Evolutionary conservation across 2,888 invertebrate genomes (phyloP).

Genomic region (Amiota communis): DNA sequence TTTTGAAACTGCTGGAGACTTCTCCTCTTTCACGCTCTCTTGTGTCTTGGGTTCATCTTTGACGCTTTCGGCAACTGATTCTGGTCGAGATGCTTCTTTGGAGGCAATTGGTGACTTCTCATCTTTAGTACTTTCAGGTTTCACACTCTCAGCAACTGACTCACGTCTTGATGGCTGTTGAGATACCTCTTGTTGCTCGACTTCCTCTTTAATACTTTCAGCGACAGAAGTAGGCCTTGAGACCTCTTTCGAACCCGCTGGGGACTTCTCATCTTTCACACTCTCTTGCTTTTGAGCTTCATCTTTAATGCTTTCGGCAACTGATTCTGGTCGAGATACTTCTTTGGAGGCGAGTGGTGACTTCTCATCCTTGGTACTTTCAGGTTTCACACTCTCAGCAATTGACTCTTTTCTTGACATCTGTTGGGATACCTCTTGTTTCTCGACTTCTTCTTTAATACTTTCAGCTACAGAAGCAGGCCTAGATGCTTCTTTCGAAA

Average conservation of each 20-base stretch:
- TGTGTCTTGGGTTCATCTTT: constrained; percentile 32
- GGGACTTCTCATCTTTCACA: constrained; percentile 26
- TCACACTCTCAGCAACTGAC: constrained; percentile 29
- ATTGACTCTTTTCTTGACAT: constrained; percentile 53
- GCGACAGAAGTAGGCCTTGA: constrained; percentile 31
- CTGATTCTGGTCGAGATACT: constrained; percentile 41
- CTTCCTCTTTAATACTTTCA: constrained; percentile 32
- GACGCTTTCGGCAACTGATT: constrained; percentile 36
- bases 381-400: constrained; percentile 33
- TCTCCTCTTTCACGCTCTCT: constrained; percentile 43
- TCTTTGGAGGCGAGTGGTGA: constrained; percentile 32
- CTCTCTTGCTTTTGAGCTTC: constrained; percentile 1
- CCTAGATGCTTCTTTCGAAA: constrained; percentile 43
- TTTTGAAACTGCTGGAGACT: constrained; percentile 39
- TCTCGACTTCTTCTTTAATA: constrained; percentile 29
- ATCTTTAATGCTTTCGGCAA: constrained; percentile 26
- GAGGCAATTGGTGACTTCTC: constrained; percentile 22
- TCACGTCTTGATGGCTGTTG: constrained; percentile 29
- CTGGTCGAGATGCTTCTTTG: constrained; percentile 33
- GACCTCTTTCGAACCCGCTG: constrained; percentile 28
- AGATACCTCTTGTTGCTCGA: constrained; percentile 34
- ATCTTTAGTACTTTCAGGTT: constrained; percentile 29
- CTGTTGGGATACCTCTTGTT: constrained; percentile 39
- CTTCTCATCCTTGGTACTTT: constrained; percentile 33
- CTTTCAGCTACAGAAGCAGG: constrained; percentile 69